A percentile compares a stretch with the other conserved stretches of the same genome.
phyloP scores from a whole-genome alignment of 2,797 vertebrate species.

The Streptopelia turtur region DNA sequence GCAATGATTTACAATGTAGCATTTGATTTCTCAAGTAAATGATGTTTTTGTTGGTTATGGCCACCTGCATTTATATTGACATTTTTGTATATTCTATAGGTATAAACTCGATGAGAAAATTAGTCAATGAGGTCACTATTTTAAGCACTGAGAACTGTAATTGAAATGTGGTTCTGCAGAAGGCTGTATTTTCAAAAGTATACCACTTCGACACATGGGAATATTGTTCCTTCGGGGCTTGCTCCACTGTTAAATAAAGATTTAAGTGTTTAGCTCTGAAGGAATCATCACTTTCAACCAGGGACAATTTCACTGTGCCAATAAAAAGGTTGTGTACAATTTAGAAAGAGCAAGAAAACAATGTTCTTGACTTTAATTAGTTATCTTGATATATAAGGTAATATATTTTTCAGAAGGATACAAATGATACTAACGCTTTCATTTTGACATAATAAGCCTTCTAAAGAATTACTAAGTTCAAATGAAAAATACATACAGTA shows the following conservation, averaged over 20 bases:
- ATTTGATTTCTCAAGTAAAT: neutral
- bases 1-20: neutral
- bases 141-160: neutral
- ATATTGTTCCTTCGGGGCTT: constrained; percentile 58
- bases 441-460: constrained; percentile 49
- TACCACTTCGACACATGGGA: neutral
- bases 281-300: constrained; percentile 47
- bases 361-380: constrained; percentile 55
- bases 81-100: neutral
- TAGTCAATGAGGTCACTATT: constrained; percentile 18
- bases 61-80: neutral
- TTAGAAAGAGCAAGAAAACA: constrained; percentile 45
- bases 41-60: neutral
- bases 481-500: constrained; percentile 42
- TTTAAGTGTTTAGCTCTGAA: constrained; percentile 48
- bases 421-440: constrained; percentile 33
- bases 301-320: constrained; percentile 40
- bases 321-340: constrained; percentile 36
- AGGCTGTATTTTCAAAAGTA: constrained; percentile 24
- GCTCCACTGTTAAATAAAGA: constrained; percentile 61
- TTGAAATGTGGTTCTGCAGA: constrained; percentile 47
- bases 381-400: constrained; percentile 62
- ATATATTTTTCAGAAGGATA: constrained; percentile 63
- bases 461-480: constrained; percentile 44
- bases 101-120: neutral